Conservation (phyloP, 2,113 vertebrate species). For the Siniperca chuatsi region DNA sequence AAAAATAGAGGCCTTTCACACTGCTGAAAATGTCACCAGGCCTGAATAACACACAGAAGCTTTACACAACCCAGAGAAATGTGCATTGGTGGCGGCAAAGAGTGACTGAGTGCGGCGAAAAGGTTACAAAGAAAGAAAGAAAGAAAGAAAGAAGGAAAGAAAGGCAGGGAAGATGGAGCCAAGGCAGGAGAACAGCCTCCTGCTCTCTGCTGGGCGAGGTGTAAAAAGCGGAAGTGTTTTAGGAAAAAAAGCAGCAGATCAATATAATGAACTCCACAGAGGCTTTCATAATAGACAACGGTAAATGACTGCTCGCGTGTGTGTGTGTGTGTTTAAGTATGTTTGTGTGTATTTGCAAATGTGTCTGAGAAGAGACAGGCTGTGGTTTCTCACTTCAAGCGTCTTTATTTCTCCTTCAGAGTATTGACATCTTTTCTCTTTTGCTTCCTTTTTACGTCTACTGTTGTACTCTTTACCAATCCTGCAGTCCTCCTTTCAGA, state of each 20-base stretch:
- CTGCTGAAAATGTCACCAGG: slow-evolving; percentile 79
- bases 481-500: slow-evolving; percentile 31
- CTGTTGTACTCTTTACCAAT: slow-evolving; percentile 38
- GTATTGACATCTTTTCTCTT: slow-evolving; percentile 44
- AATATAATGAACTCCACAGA: slow-evolving; percentile 52
- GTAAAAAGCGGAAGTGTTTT: slow-evolving; percentile 65
- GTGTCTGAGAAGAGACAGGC: slow-evolving; percentile 14
- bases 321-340: slow-evolving; percentile 8
- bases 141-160: slow-evolving; percentile 22
- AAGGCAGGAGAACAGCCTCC: slow-evolving; percentile 36
- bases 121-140: slow-evolving; percentile 62
- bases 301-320: slow-evolving; percentile 31
- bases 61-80: slow-evolving; percentile 48
- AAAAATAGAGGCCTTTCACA: slow-evolving; percentile 56
- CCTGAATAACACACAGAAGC: slow-evolving; percentile 56
- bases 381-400: slow-evolving; percentile 19
- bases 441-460: slow-evolving; percentile 39
- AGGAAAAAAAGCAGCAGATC: slow-evolving; percentile 54
- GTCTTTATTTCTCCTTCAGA: slow-evolving; percentile 45
- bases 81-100: slow-evolving; percentile 38
- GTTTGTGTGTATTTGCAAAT: slow-evolving; percentile 16
- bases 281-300: slow-evolving; percentile 51
- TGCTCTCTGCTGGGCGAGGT: slow-evolving; percentile 43
- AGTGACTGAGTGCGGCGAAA: slow-evolving; percentile 53
- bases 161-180: slow-evolving; percentile 33